These are phyloP conservation scores for Probosciger aterrimus DNA, from an alignment of 2,113 vertebrate species.

Conservation along the genomic window DNA sequence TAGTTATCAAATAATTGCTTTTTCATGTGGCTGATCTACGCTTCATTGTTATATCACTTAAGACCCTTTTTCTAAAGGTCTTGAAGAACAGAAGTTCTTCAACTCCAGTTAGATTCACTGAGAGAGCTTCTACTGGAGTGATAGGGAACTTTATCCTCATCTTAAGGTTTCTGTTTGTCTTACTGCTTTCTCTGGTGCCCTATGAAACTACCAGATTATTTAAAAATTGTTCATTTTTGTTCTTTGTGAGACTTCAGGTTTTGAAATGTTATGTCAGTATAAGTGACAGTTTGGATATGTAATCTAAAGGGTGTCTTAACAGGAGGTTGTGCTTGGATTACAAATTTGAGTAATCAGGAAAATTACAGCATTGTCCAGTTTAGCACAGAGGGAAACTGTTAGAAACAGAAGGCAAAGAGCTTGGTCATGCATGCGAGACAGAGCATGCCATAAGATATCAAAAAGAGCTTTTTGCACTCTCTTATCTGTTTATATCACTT, in stretches of 20 bases:
- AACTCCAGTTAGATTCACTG: neutral
- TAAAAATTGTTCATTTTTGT: neutral
- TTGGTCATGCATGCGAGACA: neutral
- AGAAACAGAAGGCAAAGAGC: neutral
- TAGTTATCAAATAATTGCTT: neutral
- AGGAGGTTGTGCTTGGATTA: neutral
- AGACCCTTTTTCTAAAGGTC: neutral
- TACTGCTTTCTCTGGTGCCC: neutral
- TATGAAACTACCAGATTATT: neutral
- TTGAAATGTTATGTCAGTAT: neutral
- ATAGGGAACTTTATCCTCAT: neutral
- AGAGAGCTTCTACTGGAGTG: neutral
- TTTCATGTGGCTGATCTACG: neutral
- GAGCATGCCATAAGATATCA: neutral
- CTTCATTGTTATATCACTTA: neutral
- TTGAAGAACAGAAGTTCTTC: neutral
- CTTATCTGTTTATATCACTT: neutral
- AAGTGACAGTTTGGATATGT: neutral
- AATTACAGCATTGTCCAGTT: neutral
- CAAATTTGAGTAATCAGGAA: neutral
- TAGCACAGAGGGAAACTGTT: neutral
- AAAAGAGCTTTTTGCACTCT: neutral
- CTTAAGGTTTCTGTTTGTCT: neutral
- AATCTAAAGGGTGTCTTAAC: neutral
- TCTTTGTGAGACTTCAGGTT: neutral